Percentiles rank a stretch among this genome's conserved stretches.
Conservation (phyloP, 2,113 vertebrate genomes). For the Fregata magnificens region DNA sequence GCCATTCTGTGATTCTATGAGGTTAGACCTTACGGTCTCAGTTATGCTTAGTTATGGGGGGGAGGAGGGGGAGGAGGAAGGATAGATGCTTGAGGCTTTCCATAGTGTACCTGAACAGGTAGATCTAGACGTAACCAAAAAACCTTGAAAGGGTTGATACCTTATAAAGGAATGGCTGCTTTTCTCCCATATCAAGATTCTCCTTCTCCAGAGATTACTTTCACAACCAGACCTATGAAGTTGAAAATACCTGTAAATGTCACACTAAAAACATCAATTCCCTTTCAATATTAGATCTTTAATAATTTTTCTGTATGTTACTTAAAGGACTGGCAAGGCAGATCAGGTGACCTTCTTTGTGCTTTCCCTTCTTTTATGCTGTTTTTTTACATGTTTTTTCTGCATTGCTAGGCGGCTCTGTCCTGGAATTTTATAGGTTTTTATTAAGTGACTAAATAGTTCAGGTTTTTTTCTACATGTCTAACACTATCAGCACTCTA, state of each 20-base stretch:
- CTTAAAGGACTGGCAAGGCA: background rate
- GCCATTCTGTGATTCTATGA: background rate
- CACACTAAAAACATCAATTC: background rate
- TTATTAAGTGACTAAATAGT: background rate
- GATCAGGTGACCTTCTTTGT: background rate
- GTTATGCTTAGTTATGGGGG: background rate
- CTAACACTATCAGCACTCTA: background rate
- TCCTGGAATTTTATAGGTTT: background rate
- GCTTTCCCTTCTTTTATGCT: background rate
- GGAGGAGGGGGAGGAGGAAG: background rate
- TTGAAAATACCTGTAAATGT: background rate
- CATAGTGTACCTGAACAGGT: background rate
- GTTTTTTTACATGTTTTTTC: background rate
- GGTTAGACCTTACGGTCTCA: background rate
- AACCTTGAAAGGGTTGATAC: background rate
- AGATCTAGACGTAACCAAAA: background rate
- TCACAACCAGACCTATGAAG: background rate
- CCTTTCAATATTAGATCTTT: background rate
- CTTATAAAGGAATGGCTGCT: background rate
- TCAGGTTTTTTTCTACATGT: background rate
- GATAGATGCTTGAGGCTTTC: background rate
- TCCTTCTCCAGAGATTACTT: background rate
- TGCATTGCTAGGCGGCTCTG: background rate
- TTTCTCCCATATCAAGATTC: background rate
- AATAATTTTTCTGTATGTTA: background rate